Evolutionary conservation across 2,888 invertebrate genomes (phyloP).

Genomic region (Argyra leucocephala): DNA sequence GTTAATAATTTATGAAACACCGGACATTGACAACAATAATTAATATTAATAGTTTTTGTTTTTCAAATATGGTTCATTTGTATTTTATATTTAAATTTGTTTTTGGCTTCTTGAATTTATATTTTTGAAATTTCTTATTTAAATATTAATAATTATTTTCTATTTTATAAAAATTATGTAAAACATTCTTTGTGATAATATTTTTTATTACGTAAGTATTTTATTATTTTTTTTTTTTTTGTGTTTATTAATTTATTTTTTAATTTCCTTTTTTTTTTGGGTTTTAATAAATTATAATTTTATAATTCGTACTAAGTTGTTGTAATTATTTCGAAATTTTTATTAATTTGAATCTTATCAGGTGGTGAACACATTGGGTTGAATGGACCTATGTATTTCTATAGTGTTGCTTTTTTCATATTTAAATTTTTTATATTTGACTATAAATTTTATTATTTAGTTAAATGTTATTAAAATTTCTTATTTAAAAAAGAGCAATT

Average conservation of each 20-base stretch:
- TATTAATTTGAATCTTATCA: conserved; percentile 2
- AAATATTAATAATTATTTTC: not conserved
- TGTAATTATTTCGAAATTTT: not conserved
- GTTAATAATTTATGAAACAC: not conserved
- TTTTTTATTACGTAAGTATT: too few species aligned
- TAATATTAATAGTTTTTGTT: not conserved
- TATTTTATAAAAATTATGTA: not conserved
- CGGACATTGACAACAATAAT: not conserved
- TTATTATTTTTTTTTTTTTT: not conserved
- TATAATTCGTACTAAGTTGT: too few species aligned
- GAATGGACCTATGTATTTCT: conserved; percentile 2
- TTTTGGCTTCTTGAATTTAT: not conserved
- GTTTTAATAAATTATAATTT: not conserved
- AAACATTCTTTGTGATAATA: not conserved
- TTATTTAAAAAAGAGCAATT: not conserved
- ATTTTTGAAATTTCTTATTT: not conserved
- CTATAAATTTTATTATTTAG: not conserved
- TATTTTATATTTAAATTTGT: not conserved
- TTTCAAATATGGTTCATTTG: not conserved
- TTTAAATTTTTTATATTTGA: not conserved
- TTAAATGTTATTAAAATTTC: too few species aligned
- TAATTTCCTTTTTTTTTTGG: not conserved
- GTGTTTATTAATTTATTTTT: not conserved
- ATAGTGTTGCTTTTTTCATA: not conserved
- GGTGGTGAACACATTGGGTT: conserved; percentile 6